Evolutionary conservation across 2,113 vertebrate genomes (phyloP).

Genomic region (Zosterops borbonicus): DNA sequence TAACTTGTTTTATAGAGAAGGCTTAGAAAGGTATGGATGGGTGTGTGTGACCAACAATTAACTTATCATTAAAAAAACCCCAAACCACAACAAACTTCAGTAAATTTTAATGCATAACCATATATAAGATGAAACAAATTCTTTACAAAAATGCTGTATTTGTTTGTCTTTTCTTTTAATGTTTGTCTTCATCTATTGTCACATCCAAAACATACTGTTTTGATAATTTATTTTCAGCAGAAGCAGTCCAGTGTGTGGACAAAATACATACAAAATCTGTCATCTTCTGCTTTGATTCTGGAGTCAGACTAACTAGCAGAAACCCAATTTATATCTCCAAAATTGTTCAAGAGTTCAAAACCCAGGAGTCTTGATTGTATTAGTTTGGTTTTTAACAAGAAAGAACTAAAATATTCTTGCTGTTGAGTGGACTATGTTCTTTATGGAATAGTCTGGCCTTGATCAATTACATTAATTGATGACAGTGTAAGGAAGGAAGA

Average conservation of each 20-base stretch:
- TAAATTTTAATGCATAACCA: slow-evolving; percentile 1
- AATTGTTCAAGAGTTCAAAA: background rate
- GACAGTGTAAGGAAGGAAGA: background rate
- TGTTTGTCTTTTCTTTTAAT: background rate
- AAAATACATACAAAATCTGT: background rate
- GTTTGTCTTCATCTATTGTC: background rate
- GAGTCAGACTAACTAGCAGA: background rate
- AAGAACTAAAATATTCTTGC: background rate
- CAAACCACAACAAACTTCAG: background rate
- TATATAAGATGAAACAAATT: background rate
- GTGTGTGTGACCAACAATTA: background rate
- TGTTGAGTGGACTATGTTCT: background rate
- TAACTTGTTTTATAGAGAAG: slow-evolving; percentile 46
- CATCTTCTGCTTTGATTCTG: background rate
- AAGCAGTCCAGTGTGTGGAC: background rate
- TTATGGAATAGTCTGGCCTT: background rate
- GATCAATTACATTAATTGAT: background rate
- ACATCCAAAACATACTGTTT: background rate
- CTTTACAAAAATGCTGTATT: background rate
- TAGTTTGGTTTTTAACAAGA: background rate
- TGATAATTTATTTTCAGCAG: background rate
- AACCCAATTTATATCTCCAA: background rate
- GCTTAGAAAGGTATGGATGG: slow-evolving; percentile 48
- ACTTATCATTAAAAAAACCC: background rate
- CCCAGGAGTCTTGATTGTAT: background rate